Base-by-base conservation (phyloP, 2,888 invertebrate species). In the Nebria brevicollis region DNA sequence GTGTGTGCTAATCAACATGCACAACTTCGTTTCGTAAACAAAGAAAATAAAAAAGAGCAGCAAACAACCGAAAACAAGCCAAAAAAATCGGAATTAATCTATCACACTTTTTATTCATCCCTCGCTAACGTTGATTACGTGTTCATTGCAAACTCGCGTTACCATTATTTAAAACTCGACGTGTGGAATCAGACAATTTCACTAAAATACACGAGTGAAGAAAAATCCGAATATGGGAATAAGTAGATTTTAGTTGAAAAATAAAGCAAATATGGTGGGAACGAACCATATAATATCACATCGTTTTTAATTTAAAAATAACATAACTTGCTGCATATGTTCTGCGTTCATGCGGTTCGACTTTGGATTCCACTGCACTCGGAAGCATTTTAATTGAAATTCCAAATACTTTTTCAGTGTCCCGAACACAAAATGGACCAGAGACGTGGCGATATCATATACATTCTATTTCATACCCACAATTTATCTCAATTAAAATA, bases 341-440 rank as follows among this genome's bases (percentile, higher is more conserved):
- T 66, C 43, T 65, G 80, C 70, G 5, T 66, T 66, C 43, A n/a
- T 65, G 64, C 11, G 68, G 8, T 25, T 66, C 66, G 66, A 25
- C 65, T 15, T 15, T 25, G 20, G 20, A 75, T 42, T 70, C 72
- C 75, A 15, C 65, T 73, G 43, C 77, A 43, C 42, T 15, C 75
- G n/a, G 70, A 75, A 80, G 82, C 77, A 83, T 83, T 82, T 83
- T 83, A 83, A 83, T 83, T 83, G 83, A 82, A 83, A 83, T 83
- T 83, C 83, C 78, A 73, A 72, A 79, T 75, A 82, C 77, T 83
- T 83, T 82, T 82, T 79, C 83, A 78, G 20, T 75, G 76, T 77
- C 75, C 25, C 5, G 13, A 13, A 65, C 2, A 79, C 75, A 68
- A 7, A 15, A 70, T 26, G n/a, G 70, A 11, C 34, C 74, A 73